Conservation (phyloP, 2,888 invertebrate genomes). For the Nasonia oneida region DNA sequence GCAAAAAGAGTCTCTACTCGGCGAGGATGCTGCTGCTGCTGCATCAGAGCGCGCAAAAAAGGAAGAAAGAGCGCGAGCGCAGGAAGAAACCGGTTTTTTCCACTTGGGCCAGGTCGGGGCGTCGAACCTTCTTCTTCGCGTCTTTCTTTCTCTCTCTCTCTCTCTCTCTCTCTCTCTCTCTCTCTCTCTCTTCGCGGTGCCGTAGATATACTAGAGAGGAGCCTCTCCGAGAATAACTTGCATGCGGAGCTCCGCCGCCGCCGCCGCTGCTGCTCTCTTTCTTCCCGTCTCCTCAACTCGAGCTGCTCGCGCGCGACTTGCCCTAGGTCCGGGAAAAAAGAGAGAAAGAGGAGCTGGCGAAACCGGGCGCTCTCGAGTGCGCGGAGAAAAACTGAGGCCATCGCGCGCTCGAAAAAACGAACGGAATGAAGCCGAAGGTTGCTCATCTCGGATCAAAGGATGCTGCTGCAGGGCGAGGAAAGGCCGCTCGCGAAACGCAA, state of each 20-base stretch:
- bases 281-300: slow-evolving; percentile 66
- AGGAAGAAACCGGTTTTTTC: slow-evolving; percentile 79
- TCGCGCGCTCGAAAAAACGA: slow-evolving; percentile 50
- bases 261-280: slow-evolving; percentile 61
- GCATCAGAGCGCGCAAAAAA: slow-evolving; percentile 69
- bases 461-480: slow-evolving; percentile 42
- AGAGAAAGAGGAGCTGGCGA: slow-evolving; percentile 44
- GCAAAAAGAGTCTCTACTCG: slow-evolving; percentile 60
- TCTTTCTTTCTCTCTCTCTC: not conserved
- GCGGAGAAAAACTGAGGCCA: slow-evolving; percentile 48
- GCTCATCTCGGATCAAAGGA: slow-evolving; percentile 51
- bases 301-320: slow-evolving; percentile 66
- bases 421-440: slow-evolving; percentile 34
- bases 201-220: slow-evolving; percentile 26
- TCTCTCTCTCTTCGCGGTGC: slow-evolving; percentile 2
- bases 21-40: slow-evolving; percentile 72
- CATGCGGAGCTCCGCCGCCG: slow-evolving; percentile 67
- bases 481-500: not conserved
- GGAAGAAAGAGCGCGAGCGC: slow-evolving; percentile 68
- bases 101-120: slow-evolving; percentile 80
- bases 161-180: not conserved
- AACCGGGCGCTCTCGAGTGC: slow-evolving; percentile 51
- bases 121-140: slow-evolving; percentile 75
- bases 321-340: slow-evolving; percentile 76
- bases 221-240: slow-evolving; percentile 79